Conservation (phyloP, 2,797 vertebrate species). For the Glyptemys insculpta region DNA sequence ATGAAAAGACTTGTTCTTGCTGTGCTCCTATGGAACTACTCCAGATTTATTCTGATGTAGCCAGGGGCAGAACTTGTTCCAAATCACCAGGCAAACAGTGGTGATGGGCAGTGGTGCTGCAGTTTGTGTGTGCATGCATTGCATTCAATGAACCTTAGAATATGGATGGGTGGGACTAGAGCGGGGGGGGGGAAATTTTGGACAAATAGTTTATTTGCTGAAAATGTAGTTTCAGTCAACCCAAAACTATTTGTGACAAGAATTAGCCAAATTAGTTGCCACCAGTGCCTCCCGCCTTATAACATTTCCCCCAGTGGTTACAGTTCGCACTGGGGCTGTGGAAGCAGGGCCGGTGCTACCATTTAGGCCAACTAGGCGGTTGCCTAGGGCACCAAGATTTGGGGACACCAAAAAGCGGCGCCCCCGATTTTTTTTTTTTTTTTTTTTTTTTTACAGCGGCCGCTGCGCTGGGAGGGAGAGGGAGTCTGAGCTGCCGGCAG, state of each 20-base stretch:
- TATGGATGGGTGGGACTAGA: not conserved
- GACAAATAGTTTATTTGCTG: not conserved
- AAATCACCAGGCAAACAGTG: not conserved
- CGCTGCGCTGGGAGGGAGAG: too few species aligned
- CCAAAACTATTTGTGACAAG: not conserved
- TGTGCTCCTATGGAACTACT: not conserved
- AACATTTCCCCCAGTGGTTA: not conserved
- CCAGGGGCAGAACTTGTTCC: not conserved
- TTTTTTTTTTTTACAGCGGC: too few species aligned
- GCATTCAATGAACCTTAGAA: not conserved
- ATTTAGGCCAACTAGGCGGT: too few species aligned
- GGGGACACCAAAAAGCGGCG: too few species aligned
- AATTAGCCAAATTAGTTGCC: not conserved
- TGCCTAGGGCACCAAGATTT: too few species aligned
- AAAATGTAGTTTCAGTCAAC: not conserved
- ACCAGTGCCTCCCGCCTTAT: not conserved
- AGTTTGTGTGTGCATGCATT: not conserved
- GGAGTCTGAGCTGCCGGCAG: too few species aligned
- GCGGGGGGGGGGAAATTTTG: not conserved
- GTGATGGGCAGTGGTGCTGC: not conserved
- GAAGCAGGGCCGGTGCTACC: too few species aligned
- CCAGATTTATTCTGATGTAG: not conserved
- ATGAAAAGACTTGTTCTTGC: not conserved
- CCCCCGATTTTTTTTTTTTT: too few species aligned
- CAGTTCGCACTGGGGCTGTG: not conserved